These are phyloP conservation scores for Tanypteryx hageni DNA, from an alignment of 2,888 invertebrate species.

Conservation along the genomic window DNA sequence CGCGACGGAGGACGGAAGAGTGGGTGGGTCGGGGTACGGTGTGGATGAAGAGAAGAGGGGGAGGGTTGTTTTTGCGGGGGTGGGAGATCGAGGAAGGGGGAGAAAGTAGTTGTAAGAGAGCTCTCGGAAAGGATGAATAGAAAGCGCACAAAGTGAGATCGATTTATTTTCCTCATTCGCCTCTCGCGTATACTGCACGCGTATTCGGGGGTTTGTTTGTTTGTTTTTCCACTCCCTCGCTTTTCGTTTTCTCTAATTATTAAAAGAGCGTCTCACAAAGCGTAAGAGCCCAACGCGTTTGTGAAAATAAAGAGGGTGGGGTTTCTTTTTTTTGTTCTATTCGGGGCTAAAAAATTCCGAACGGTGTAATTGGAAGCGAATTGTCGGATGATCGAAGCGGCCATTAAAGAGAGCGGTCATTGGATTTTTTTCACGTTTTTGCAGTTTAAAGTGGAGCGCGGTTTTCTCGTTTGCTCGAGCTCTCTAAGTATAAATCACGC, in stretches of 20 bases:
- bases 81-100: not conserved
- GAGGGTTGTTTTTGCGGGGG: not conserved
- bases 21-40: not conserved
- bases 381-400: too few relatives aligned
- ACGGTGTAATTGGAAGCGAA: too few relatives aligned
- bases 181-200: not conserved
- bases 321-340: too few relatives aligned
- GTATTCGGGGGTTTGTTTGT: not conserved
- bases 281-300: not conserved
- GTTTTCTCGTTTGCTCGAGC: too few relatives aligned
- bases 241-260: not conserved
- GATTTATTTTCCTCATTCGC: constrained; percentile 23
- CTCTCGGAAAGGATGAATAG: not conserved
- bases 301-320: too few relatives aligned
- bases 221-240: not conserved
- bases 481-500: too few relatives aligned
- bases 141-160: constrained; percentile 28
- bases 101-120: too few relatives aligned
- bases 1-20: not conserved
- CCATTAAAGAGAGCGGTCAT: too few relatives aligned
- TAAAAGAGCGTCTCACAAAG: not conserved
- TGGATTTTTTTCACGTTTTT: too few relatives aligned
- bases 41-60: not conserved
- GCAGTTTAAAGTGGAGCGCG: too few relatives aligned
- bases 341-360: too few relatives aligned